phyloP scores from a whole-genome alignment of 2,113 vertebrate genomes.

The Petrocephalus microphthalmus region DNA sequence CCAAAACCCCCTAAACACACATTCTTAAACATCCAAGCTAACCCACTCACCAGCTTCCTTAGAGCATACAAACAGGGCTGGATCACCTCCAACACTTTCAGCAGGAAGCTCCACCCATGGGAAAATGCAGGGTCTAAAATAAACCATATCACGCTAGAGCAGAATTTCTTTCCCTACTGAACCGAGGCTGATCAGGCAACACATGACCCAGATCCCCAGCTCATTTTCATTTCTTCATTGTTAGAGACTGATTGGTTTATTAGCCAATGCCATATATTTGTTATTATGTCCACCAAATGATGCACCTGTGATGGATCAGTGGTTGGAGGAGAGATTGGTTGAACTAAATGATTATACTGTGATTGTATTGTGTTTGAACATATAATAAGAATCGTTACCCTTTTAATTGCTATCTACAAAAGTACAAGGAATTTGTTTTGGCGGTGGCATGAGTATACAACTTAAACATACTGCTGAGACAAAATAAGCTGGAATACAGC shows the following conservation, averaged over 20 bases:
- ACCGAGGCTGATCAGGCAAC: neutral
- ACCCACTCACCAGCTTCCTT: neutral
- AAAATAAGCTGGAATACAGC: neutral
- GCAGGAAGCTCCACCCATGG: neutral
- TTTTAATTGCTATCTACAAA: neutral
- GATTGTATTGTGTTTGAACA: neutral
- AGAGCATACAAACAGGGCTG: neutral
- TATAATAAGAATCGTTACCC: neutral
- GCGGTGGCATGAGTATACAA: neutral
- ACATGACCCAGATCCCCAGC: neutral
- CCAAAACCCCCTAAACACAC: neutral
- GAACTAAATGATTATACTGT: neutral
- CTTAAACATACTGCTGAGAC: neutral
- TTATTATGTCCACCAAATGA: neutral
- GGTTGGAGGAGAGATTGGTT: neutral
- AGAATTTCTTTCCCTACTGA: neutral
- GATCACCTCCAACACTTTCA: neutral
- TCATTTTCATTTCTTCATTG: neutral
- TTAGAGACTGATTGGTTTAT: neutral
- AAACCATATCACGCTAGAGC: neutral
- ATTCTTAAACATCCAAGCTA: neutral
- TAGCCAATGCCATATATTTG: neutral
- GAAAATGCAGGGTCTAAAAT: neutral
- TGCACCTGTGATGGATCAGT: neutral
- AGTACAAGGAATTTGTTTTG: neutral